Evolutionary conservation across 1,140 invertebrate genomes (phyloP), one percentile per base, ranked within the genome.

Genomic region (Monomorium pharaonis): DNA sequence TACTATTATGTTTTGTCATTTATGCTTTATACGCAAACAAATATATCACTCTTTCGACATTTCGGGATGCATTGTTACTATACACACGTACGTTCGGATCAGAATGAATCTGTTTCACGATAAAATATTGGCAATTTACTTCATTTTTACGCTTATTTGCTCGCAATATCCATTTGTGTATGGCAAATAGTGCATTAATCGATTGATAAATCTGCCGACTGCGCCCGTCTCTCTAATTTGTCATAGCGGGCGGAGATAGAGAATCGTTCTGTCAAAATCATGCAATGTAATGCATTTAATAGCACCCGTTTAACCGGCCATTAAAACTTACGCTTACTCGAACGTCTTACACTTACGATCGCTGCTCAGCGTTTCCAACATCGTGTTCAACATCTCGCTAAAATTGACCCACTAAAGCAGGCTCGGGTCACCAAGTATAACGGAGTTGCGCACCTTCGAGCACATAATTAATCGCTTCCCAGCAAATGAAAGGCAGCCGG

Each of bases 401-500:
- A 83, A 83, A 83, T 21, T 58, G 51, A 83, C 37, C 78, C 51
- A 58, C 67, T 72, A 44, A 74, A 72, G 78, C 67, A 12, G 63
- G 7, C 77, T 69, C 63, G 16, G 51, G 78, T 81, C 78, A 83
- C 30, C 77, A 69, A 54, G 37, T 58, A 58, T 56, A 83, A 83
- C 78, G n/a, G 16, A 27, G 54, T 78, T 60, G 72, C 56, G 62
- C 72, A 69, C 67, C 69, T 88, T 81, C 51, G 54, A 70, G 49
- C 60, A 69, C 51, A 51, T 86, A 89, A 87, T 90, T 89, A 84
- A 90, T 87, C 67, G 85, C 18, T 54, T 51, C 24, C 24, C 37
- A 18, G 18, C 37, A 56, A 44, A 54, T 83, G 47, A 81, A 80
- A 85, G 62, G 63, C 86, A 33, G 69, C 21, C 44, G 51, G 62